Conservation (phyloP, 2,888 invertebrate genomes). For the Ditula angustiorana region DNA sequence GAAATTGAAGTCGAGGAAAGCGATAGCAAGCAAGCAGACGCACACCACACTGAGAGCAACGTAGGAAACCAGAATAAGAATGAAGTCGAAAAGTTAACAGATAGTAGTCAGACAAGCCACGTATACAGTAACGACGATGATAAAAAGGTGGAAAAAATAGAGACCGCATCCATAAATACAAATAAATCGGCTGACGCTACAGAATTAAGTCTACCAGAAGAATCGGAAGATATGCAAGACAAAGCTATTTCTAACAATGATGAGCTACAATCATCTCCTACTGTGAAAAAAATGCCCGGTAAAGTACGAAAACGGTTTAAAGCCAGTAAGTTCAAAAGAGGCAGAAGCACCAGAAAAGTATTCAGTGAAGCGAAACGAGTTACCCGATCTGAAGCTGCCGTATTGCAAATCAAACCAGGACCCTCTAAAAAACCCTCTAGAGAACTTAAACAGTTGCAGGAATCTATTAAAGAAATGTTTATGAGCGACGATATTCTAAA, state of each 20-base stretch:
- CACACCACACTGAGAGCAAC: slow-evolving; percentile 6
- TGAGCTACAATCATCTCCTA: slow-evolving; percentile 35
- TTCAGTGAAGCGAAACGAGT: slow-evolving; percentile 47
- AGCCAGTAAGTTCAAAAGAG: slow-evolving; percentile 39
- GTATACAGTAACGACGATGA: slow-evolving; percentile 13
- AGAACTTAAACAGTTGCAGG: slow-evolving; percentile 88
- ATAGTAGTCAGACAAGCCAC: slow-evolving; percentile 2
- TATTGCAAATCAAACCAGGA: slow-evolving; percentile 44
- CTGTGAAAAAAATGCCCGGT: slow-evolving; percentile 45
- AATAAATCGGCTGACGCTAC: slow-evolving; percentile 32
- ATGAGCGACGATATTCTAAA: slow-evolving; percentile 86
- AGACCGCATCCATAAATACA: slow-evolving; percentile 7
- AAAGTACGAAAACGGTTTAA: slow-evolving; percentile 22
- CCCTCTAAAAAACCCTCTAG: slow-evolving; percentile 60
- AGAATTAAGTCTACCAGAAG: not conserved
- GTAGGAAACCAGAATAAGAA: slow-evolving; percentile 15
- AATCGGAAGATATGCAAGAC: slow-evolving; percentile 12
- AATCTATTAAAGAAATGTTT: slow-evolving; percentile 90
- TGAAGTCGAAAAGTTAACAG: not conserved
- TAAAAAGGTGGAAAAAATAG: slow-evolving; percentile 30
- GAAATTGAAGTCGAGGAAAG: slow-evolving; percentile 21
- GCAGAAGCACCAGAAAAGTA: slow-evolving; percentile 37
- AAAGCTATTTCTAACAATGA: slow-evolving; percentile 37
- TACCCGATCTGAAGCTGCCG: slow-evolving; percentile 52
- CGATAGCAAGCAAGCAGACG: slow-evolving; percentile 19